Conservation (phyloP, 2,888 invertebrate genomes). For the Cacoxenus indagator region DNA sequence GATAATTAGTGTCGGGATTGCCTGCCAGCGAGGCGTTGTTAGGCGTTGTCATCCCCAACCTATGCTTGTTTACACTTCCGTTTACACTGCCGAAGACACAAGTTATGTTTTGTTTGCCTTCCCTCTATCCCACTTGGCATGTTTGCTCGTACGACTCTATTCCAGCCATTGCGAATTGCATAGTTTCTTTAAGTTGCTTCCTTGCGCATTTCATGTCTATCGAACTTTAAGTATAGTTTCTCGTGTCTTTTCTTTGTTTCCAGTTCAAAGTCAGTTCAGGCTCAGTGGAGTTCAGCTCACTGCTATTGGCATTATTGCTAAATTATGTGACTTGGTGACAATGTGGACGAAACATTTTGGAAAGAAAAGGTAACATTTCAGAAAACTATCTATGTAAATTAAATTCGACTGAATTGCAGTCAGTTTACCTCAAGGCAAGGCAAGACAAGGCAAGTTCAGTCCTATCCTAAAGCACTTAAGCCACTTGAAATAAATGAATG, state of each 20-base stretch:
- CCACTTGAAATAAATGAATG: too few relatives aligned
- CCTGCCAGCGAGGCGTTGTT: too few relatives aligned
- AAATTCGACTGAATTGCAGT: too few relatives aligned
- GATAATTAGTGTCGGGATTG: constrained; percentile 56
- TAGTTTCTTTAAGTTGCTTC: constrained; percentile 6
- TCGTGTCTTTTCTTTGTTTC: not conserved
- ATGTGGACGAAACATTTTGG: too few relatives aligned
- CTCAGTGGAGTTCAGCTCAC: constrained; percentile 38
- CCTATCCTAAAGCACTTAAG: too few relatives aligned
- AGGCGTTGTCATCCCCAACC: too few relatives aligned
- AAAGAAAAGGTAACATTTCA: too few relatives aligned
- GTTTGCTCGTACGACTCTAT: not conserved
- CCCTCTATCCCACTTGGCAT: not conserved
- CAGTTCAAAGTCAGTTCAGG: constrained; percentile 5
- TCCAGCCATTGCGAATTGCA: not conserved
- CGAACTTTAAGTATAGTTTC: constrained; percentile 18
- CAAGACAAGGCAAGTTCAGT: too few relatives aligned
- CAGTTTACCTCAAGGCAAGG: too few relatives aligned
- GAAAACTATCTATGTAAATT: too few relatives aligned
- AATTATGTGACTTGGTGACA: constrained; percentile 48
- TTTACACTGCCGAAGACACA: not conserved
- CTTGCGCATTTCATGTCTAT: not conserved
- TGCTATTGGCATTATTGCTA: constrained; percentile 42
- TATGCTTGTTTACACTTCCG: not conserved
- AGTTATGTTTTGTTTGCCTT: not conserved